Evolutionary conservation across 2,113 vertebrate species (phyloP), one percentile per base, ranked within the genome.

Genomic region (Ibidorhyncha struthersii): DNA sequence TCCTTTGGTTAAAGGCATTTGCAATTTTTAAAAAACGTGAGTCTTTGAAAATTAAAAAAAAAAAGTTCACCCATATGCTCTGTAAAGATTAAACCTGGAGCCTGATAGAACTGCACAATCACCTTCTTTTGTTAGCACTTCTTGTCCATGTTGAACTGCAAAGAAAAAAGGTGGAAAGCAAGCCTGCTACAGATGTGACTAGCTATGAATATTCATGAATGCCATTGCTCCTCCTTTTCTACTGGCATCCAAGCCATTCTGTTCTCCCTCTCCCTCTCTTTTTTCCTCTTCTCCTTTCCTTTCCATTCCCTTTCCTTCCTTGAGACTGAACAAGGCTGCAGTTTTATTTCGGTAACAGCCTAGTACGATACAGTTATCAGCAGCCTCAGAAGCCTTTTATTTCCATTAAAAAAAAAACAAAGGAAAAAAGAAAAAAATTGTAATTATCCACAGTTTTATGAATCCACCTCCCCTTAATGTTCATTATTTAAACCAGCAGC

Each of bases 401-500:
- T 97, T 97, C 98, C 94, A 95, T 96, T 97, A 14, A 93, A 96
- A 96, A 96, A 98, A 98, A 93, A 93, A 96, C 94, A 98, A 98
- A 92, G 70, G 92, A 96, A 97, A 97, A 98, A 96, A 97, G 95
- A 98, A 96, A 98, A 97, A 98, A 98, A 98, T 95, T 96, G 98
- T 99, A 99, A 99, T 99, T 99, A 99, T 99, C 98, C 98, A 99
- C 99, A 99, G 98, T 98, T 99, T 99, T 99, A 98, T 99, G 98
- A 99, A 99, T 98, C 98, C 98, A 98, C 98, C 98, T 99, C 98
- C 98, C 98, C 98, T 99, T 99, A 99, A 99, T 99, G 99, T 99
- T 99, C 99, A 99, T 99, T 99, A 99, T 99, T 99, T 98, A 99
- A 99, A 99, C 99, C 98, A 99, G 99, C 99, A 98, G 99, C 99